Percentiles rank a stretch among this genome's conserved stretches.
Conservation (phyloP, 2,888 invertebrate genomes). For the Eulithis prunata region DNA sequence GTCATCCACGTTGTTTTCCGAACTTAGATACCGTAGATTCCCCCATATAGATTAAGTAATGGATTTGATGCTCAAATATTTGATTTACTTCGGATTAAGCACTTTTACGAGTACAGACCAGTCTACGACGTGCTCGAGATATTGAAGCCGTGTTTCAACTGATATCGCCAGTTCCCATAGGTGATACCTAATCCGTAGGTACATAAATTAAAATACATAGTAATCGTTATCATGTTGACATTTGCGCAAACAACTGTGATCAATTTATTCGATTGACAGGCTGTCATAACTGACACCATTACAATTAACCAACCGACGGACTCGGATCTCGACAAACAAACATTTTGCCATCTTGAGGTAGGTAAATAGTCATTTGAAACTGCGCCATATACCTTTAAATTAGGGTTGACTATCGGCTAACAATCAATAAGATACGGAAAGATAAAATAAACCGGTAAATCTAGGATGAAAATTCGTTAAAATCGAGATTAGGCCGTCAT, state of each 20-base stretch:
- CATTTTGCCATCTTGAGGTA: slow-evolving; percentile 49
- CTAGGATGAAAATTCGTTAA: slow-evolving; percentile 78
- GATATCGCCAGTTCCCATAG: slow-evolving; percentile 69
- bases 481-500: slow-evolving; percentile 82
- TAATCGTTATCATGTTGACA: slow-evolving; percentile 77
- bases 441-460: slow-evolving; percentile 57
- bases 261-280: slow-evolving; percentile 80
- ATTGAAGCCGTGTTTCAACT: slow-evolving; percentile 44
- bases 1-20: slow-evolving; percentile 68
- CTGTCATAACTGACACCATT: slow-evolving; percentile 78
- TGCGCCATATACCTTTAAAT: slow-evolving; percentile 50
- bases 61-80: slow-evolving; percentile 41
- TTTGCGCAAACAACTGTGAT: slow-evolving; percentile 81
- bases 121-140: slow-evolving; percentile 42
- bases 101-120: slow-evolving; percentile 36
- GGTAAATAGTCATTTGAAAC: slow-evolving; percentile 48
- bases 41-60: slow-evolving; percentile 46
- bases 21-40: slow-evolving; percentile 55
- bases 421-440: slow-evolving; percentile 24
- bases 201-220: slow-evolving; percentile 76
- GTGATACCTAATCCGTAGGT: slow-evolving; percentile 48
- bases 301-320: slow-evolving; percentile 82
- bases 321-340: slow-evolving; percentile 67
- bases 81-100: slow-evolving; percentile 43
- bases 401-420: slow-evolving; percentile 43